Evolutionary conservation across 2,888 invertebrate genomes (phyloP).

Genomic region (Chrysolina americana): DNA sequence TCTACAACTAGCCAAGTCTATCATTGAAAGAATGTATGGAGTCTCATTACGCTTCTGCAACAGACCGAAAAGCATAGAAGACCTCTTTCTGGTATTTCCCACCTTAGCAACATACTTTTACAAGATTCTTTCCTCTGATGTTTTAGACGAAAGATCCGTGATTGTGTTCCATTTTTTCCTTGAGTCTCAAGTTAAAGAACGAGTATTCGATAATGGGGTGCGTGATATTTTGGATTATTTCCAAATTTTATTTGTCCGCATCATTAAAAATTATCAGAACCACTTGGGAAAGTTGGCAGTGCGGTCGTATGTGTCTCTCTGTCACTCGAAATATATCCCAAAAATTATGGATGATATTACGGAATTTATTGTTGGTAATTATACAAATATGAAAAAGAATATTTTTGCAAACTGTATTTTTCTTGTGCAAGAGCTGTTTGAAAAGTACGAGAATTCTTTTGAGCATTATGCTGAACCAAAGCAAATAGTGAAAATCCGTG

Average conservation of each 20-base stretch:
- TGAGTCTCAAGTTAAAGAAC: constrained; percentile 54
- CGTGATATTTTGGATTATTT: constrained; percentile 44
- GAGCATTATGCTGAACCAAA: constrained; percentile 29
- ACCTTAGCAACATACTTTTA: constrained; percentile 49
- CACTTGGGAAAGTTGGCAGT: constrained; percentile 54
- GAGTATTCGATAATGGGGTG: constrained; percentile 39
- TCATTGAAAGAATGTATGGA: constrained; percentile 59
- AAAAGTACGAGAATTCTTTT: constrained; percentile 49
- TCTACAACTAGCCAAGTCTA: constrained; percentile 55
- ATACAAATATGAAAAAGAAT: constrained; percentile 51
- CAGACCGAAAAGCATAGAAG: constrained; percentile 56
- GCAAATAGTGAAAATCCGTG: constrained; percentile 36
- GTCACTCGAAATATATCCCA: constrained; percentile 48
- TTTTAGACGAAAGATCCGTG: constrained; percentile 54
- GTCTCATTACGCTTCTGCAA: constrained; percentile 50
- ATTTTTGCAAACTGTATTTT: constrained; percentile 52
- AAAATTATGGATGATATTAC: constrained; percentile 47
- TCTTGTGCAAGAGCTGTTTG: constrained; percentile 52
- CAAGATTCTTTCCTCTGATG: constrained; percentile 42
- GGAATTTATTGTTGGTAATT: constrained; percentile 47
- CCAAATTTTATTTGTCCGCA: constrained; percentile 47
- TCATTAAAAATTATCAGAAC: constrained; percentile 52
- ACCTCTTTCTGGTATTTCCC: constrained; percentile 56
- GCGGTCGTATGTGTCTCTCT: constrained; percentile 53
- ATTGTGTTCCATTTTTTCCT: constrained; percentile 58